Evolutionary conservation across 2,113 vertebrate genomes (phyloP).

Genomic region (Albula goreensis): DNA sequence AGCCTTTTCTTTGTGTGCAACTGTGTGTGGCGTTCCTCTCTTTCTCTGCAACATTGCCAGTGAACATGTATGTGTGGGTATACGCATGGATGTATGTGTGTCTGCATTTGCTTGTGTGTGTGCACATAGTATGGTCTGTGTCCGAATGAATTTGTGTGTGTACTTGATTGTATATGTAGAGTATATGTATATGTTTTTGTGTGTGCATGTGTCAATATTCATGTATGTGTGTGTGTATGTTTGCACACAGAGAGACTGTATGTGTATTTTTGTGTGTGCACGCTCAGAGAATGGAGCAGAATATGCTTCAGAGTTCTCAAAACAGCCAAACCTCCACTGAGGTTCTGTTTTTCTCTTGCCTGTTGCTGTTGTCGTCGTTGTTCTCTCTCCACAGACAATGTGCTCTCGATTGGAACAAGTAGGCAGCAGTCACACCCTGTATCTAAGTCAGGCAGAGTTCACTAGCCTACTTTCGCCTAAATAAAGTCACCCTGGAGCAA

Average conservation of each 20-base stretch:
- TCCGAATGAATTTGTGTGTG: background rate
- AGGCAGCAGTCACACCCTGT: background rate
- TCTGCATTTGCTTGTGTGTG: no score
- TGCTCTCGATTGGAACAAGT: background rate
- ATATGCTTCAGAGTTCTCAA: background rate
- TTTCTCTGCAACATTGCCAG: no score
- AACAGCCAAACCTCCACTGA: background rate
- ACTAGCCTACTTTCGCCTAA: background rate
- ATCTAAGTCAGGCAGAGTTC: no score
- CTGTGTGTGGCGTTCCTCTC: no score
- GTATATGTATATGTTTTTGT: background rate
- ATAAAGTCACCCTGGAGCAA: background rate
- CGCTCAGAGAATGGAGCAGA: background rate
- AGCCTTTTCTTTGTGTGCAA: no score
- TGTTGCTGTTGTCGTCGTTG: background rate
- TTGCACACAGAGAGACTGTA: background rate
- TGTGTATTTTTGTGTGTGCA: background rate
- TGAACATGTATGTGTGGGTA: no score
- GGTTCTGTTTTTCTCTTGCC: background rate
- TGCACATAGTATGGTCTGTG: background rate
- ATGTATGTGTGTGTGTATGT: background rate
- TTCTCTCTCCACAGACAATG: background rate
- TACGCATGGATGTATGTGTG: no score
- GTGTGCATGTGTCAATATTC: background rate
- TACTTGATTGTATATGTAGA: background rate